Percentiles rank a stretch among this genome's conserved stretches.
Evolutionary conservation across 2,888 invertebrate genomes (phyloP).

Genomic region (Thera obeliscata): DNA sequence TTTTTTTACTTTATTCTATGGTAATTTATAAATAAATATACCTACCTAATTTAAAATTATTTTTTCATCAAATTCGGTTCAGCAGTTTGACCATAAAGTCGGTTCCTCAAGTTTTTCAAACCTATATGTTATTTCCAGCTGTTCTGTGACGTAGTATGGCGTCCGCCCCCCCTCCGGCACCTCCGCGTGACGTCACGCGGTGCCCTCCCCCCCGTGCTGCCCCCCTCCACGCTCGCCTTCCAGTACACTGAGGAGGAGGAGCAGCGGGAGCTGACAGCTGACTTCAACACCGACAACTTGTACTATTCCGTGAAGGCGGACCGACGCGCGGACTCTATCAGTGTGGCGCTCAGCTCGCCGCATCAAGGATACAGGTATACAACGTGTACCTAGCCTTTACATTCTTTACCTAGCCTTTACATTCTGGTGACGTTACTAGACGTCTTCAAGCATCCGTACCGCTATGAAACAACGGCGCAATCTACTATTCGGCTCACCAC

Average conservation of each 20-base stretch:
- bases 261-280: slow-evolving; percentile 57
- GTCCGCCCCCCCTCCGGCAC: slow-evolving; percentile 67
- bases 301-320: slow-evolving; percentile 73
- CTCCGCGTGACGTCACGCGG: slow-evolving; percentile 75
- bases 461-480: too few species aligned
- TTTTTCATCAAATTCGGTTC: too few species aligned
- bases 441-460: too few species aligned
- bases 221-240: slow-evolving; percentile 62
- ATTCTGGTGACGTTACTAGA: too few species aligned
- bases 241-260: slow-evolving; percentile 58
- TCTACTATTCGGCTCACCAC: too few species aligned
- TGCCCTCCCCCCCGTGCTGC: slow-evolving; percentile 65
- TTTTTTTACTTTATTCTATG: too few species aligned
- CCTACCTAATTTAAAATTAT: too few species aligned
- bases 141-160: slow-evolving; percentile 79
- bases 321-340: slow-evolving; percentile 57
- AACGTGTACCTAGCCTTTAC: too few species aligned
- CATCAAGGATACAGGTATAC: slow-evolving; percentile 68
- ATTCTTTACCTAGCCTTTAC: too few species aligned
- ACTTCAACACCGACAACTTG: slow-evolving; percentile 58
- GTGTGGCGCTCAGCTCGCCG: slow-evolving; percentile 68
- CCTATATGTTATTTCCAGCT: slow-evolving; percentile 50
- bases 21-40: too few species aligned
- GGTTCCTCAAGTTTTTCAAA: too few species aligned
- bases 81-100: too few species aligned